These are phyloP conservation scores for Ormyrus labotus DNA, from an alignment of 2,888 invertebrate genomes.

Conservation along the genomic window DNA sequence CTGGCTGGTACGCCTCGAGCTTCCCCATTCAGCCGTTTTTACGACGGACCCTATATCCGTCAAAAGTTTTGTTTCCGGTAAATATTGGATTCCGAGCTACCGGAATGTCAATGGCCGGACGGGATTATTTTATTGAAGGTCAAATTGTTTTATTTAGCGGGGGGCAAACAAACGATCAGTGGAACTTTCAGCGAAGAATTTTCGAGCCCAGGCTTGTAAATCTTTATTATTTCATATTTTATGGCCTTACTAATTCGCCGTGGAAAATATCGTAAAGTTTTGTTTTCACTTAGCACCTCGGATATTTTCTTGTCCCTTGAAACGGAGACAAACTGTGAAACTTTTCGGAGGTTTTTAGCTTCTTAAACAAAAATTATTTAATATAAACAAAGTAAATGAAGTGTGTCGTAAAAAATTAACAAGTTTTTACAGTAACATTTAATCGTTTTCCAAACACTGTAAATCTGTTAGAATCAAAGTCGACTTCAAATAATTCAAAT, in stretches of 20 bases:
- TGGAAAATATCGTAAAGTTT: conserved; percentile 34
- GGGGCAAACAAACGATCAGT: conserved; percentile 25
- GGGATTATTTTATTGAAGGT: conserved; percentile 28
- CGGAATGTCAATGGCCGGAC: neutral
- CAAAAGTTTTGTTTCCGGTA: neutral
- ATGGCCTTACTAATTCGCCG: conserved; percentile 20
- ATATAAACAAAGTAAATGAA: no score
- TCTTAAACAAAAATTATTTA: no score
- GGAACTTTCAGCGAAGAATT: neutral
- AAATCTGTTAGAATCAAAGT: no score
- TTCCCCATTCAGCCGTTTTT: conserved; percentile 5
- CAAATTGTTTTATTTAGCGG: conserved; percentile 9
- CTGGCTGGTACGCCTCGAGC: conserved; percentile 25
- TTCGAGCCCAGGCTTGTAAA: neutral
- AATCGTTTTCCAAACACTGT: no score
- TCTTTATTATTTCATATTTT: conserved; percentile 1
- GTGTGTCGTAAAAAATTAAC: no score
- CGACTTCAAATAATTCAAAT: no score
- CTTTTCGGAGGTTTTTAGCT: no score
- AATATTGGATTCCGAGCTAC: neutral
- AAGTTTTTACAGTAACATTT: no score
- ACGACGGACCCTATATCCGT: conserved; percentile 2
- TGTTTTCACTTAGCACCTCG: no score
- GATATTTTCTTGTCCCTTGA: no score
- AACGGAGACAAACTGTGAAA: no score